phyloP scores from a whole-genome alignment of 2,113 vertebrate genomes.

The Chitala chitala region DNA sequence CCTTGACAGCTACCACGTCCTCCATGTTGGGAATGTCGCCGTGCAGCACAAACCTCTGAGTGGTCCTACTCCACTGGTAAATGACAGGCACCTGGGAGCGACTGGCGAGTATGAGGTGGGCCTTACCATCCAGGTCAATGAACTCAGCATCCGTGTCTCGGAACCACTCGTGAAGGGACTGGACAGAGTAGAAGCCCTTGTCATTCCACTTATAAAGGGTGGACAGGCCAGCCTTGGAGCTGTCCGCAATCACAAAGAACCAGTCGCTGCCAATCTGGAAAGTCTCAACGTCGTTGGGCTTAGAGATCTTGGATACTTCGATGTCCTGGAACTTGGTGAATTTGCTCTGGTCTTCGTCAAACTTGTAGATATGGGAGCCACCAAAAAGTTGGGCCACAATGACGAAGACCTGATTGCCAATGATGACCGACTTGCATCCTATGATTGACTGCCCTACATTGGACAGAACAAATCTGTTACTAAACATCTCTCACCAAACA shows the following conservation, averaged over 20 bases:
- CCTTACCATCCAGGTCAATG: constrained; percentile 83
- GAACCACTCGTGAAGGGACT: constrained; percentile 95
- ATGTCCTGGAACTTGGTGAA: constrained; percentile 98
- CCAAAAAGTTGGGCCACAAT: constrained; percentile 97
- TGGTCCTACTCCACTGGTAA: constrained; percentile 88
- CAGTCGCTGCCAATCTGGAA: constrained; percentile 87
- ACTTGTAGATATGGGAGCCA: constrained; percentile 94
- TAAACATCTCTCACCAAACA: neutral
- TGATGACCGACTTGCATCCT: constrained; percentile 89
- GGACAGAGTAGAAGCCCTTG: constrained; percentile 93
- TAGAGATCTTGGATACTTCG: constrained; percentile 91
- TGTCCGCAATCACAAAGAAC: constrained; percentile 93
- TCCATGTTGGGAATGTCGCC: constrained; percentile 93
- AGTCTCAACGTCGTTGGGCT: constrained; percentile 92
- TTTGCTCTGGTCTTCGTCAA: constrained; percentile 90
- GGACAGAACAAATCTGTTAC: constrained; percentile 22
- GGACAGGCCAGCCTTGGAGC: constrained; percentile 93
- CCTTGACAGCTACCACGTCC: constrained; percentile 90
- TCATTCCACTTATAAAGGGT: constrained; percentile 96
- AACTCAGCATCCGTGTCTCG: constrained; percentile 92
- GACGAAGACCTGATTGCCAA: constrained; percentile 90
- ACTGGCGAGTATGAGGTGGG: constrained; percentile 86
- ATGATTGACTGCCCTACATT: constrained; percentile 91
- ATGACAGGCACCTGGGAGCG: constrained; percentile 93
- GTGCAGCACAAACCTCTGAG: constrained; percentile 83